Conservation (phyloP, 2,113 vertebrate species). For the Mobula hypostoma region DNA sequence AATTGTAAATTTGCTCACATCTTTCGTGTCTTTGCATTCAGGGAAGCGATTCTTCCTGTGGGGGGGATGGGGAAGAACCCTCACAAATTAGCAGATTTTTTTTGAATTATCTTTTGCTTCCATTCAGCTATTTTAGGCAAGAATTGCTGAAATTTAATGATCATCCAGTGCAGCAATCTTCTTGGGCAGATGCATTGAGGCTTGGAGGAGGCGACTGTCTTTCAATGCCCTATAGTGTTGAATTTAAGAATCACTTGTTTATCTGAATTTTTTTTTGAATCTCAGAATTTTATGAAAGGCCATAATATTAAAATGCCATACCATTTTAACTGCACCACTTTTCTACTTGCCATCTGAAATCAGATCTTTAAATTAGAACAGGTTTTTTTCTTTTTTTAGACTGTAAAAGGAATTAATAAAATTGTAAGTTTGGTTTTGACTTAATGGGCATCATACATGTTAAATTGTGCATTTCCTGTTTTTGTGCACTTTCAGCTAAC, state of each 20-base stretch:
- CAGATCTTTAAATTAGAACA: neutral
- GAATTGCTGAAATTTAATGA: neutral
- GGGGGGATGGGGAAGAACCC: neutral
- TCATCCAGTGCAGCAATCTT: neutral
- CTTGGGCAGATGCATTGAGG: slow-evolving; percentile 1
- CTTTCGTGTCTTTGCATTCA: slow-evolving; percentile 34
- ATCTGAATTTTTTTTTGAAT: neutral
- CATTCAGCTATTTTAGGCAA: slow-evolving; percentile 1
- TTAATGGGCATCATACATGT: slow-evolving; percentile 11
- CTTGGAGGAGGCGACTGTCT: neutral
- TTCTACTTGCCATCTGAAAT: slow-evolving; percentile 7
- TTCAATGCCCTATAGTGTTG: neutral
- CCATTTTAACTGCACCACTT: neutral
- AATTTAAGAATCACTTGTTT: slow-evolving; percentile 3
- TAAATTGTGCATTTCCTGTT: slow-evolving; percentile 24
- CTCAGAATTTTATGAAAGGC: neutral
- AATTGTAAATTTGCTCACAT: slow-evolving; percentile 27
- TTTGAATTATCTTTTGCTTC: neutral
- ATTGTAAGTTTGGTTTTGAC: slow-evolving; percentile 15
- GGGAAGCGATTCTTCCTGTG: slow-evolving; percentile 20
- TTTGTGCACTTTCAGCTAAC: slow-evolving; percentile 11
- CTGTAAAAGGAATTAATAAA: neutral
- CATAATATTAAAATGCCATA: slow-evolving; percentile 9
- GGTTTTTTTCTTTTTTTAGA: neutral
- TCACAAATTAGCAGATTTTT: slow-evolving; percentile 17